Base-by-base conservation (phyloP, 2,797 vertebrate species). In the Poecilia wingei region DNA sequence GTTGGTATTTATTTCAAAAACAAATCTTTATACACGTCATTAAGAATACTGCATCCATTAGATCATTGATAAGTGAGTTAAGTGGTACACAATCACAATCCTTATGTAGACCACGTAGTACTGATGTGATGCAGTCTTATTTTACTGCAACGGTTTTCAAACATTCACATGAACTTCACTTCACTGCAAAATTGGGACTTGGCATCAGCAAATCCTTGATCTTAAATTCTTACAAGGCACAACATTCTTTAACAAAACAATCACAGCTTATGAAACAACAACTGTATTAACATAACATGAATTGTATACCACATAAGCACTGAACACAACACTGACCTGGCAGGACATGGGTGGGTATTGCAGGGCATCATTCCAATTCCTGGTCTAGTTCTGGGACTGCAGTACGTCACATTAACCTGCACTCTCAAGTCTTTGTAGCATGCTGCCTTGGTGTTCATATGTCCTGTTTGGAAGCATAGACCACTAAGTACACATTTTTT, bases 371-470 rank as follows among this genome's bases (percentile, higher is more conserved):
- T 59, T 78, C 96, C 96, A 8, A 94, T 94, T 47, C 88, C 80
- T 0, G 97, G 97, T 74, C 87, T 95, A 13, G 93, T 92, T 85
- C 89, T 93, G 33, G 95, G 91, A 81, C 94, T 97, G 88, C 97
- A 98, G 93, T 95, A 90, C 0, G 97, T 96, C 0, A 87, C 80
- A 51, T 97, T 97, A 73, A 98, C 97, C 76, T 95, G 96, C 31
- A 95, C 83, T 71, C 92, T 93, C 88, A 96, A 83, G 88, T 98
- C 96, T 92, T 91, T 95, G 91, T 96, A 97, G 91, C 97, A 98
- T 0, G 93, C 95, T 55, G 92, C 90, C 84, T 95, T 96, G 4
- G 95, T 95, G 84, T 89, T 95, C 96, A 97, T 97, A 83, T 95
- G 94, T 41, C 97, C 97, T 98, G 91, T 22, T 51, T 25, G 14